Base-by-base conservation (phyloP, 2,113 vertebrate species). In the Abramis brama region DNA sequence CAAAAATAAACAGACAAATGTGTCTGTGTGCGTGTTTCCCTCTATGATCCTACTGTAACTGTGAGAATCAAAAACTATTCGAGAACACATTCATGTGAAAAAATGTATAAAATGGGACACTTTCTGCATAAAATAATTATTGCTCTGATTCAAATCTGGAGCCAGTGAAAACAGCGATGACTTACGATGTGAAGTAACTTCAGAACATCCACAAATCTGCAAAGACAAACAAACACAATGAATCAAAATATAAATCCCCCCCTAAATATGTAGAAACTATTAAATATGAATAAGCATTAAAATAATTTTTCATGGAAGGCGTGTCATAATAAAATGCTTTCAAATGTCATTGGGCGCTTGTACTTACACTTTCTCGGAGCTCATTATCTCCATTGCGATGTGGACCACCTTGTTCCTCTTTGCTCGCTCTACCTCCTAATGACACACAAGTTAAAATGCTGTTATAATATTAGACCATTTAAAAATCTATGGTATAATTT, bases 101-200 rank as follows among this genome's bases (percentile, higher is more conserved):
- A 43, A 8, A 64, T 68, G 5, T 8, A 57, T 52, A 76, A 66
- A 47, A 17, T 17, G 25, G 55, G 23, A 25, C 10, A n/a, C 21
- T 33, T 55, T 27, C 21, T 50, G 11, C 62, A 33, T 73, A 83
- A 66, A 30, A 45, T 30, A 43, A 62, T 5, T 64, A 0, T 82
- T 23, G 47, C 13, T 27, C 47, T n/a, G 5, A 17, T 12, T 66
- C 1, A 57, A 33, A 75, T 27, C 10, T 70, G 23, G 17, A 62
- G 5, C 21, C 79, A 78, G 27, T 30, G 25, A 55, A 71, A 45
- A 36, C 6, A 52, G 52, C n/a, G 39, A 15, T 74, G 23, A 98
- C 98, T 99, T 95, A 99, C 98, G 86, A 99, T 97, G 91, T 99
- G 97, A 88, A 99, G 95, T 88, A 99, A 95, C 93, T 98, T 99